Evolutionary conservation across 2,113 vertebrate genomes (phyloP).

Genomic region (Nestor notabilis): DNA sequence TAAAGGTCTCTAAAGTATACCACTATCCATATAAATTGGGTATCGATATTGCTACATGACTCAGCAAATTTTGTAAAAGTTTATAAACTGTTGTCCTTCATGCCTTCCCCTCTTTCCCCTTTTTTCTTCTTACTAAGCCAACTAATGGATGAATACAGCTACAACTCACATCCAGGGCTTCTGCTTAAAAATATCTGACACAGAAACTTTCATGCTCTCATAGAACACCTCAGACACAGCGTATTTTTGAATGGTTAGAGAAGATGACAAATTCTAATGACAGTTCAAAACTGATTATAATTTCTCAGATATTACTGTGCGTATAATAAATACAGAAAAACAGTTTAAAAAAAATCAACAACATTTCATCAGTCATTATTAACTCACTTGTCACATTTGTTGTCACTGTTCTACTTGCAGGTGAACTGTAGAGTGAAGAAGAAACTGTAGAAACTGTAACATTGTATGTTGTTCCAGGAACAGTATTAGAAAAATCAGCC

Average conservation of each 20-base stretch:
- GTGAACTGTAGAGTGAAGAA: constrained; percentile 83
- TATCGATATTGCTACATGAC: neutral
- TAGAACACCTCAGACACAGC: neutral
- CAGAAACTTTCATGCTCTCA: neutral
- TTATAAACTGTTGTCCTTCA: neutral
- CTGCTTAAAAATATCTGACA: neutral
- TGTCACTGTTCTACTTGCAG: constrained; percentile 86
- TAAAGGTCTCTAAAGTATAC: neutral
- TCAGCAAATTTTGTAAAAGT: neutral
- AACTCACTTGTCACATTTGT: constrained; percentile 87
- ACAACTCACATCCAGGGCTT: neutral
- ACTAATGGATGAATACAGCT: neutral
- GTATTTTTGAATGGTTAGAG: neutral
- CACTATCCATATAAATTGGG: neutral
- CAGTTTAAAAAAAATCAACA: neutral
- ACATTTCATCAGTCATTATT: neutral
- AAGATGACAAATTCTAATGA: neutral
- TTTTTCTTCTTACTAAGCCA: neutral
- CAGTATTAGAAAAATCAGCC: constrained; percentile 80
- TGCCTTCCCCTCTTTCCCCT: neutral
- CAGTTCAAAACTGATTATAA: neutral
- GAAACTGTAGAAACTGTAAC: constrained; percentile 83
- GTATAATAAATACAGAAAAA: neutral
- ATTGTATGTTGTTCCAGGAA: constrained; percentile 81
- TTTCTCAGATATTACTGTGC: neutral